Conservation (phyloP, 2,888 invertebrate genomes). For the Eucera pruinosa region DNA sequence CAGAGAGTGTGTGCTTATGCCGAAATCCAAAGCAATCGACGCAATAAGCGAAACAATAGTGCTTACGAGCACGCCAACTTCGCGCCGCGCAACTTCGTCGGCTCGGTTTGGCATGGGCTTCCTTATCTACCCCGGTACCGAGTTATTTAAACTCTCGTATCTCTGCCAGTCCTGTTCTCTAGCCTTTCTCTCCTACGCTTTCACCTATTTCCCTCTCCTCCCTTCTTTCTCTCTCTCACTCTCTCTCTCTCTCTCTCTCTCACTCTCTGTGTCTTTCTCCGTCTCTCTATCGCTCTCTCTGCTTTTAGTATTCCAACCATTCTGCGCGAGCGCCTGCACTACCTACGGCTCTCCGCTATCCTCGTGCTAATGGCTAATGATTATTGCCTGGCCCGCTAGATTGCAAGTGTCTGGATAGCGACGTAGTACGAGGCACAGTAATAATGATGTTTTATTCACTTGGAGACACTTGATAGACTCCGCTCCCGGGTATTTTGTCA, state of each 20-base stretch:
- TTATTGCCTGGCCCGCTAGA: constrained; percentile 59
- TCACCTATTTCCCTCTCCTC: not conserved
- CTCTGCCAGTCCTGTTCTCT: constrained; percentile 58
- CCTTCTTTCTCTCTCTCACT: too few relatives aligned
- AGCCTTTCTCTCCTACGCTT: constrained; percentile 25
- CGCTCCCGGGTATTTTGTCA: constrained; percentile 24
- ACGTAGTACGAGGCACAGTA: constrained; percentile 16
- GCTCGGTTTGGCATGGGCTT: constrained; percentile 62
- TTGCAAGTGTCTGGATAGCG: constrained; percentile 43
- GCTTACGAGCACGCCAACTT: constrained; percentile 72
- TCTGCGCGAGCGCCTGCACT: constrained; percentile 41
- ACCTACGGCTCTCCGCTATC: constrained; percentile 45
- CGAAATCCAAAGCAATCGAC: constrained; percentile 74
- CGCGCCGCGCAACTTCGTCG: constrained; percentile 65
- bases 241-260: too few relatives aligned
- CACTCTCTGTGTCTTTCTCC: too few relatives aligned
- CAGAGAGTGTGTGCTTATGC: constrained; percentile 64
- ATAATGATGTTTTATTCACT: constrained; percentile 55
- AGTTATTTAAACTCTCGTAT: constrained; percentile 77
- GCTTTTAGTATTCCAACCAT: constrained; percentile 26
- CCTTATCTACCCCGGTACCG: constrained; percentile 71
- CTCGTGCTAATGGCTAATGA: constrained; percentile 64
- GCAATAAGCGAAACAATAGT: constrained; percentile 78
- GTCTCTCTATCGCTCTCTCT: too few relatives aligned
- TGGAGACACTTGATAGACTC: constrained; percentile 20